Conservation (phyloP, 2,888 invertebrate species). For the Acronicta aceris region DNA sequence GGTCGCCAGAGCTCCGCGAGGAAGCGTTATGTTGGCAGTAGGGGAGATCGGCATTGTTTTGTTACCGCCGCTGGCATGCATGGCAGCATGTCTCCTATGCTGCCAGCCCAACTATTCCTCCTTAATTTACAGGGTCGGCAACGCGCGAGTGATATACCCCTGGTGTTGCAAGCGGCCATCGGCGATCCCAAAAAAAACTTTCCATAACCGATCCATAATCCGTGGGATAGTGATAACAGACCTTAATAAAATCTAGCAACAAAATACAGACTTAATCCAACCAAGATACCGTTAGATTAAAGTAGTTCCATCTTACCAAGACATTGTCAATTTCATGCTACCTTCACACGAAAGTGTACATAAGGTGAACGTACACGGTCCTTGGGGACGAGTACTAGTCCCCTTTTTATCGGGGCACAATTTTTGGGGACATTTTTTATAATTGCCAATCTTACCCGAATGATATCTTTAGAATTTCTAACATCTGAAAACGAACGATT, state of each 20-base stretch:
- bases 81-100: no score
- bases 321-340: conserved; percentile 49
- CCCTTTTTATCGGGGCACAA: conserved; percentile 64
- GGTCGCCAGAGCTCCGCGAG: no score
- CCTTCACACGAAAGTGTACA: conserved; percentile 32
- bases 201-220: no score
- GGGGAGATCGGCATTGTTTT: no score
- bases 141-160: no score
- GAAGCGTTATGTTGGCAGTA: no score
- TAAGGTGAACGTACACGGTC: conserved; percentile 50
- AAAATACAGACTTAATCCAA: conserved; percentile 19
- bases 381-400: conserved; percentile 45
- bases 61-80: no score
- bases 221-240: no score
- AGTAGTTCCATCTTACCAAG: conserved; percentile 24
- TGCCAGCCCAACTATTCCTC: no score
- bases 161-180: no score
- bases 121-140: no score
- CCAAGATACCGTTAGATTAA: neutral
- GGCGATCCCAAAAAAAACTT: no score
- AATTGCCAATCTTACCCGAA: conserved; percentile 77
- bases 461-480: conserved; percentile 54
- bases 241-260: neutral
- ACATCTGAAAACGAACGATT: conserved; percentile 56
- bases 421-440: conserved; percentile 73